Evolutionary conservation across 1,140 invertebrate genomes (phyloP).

Genomic region (Dufourea novaeangliae): DNA sequence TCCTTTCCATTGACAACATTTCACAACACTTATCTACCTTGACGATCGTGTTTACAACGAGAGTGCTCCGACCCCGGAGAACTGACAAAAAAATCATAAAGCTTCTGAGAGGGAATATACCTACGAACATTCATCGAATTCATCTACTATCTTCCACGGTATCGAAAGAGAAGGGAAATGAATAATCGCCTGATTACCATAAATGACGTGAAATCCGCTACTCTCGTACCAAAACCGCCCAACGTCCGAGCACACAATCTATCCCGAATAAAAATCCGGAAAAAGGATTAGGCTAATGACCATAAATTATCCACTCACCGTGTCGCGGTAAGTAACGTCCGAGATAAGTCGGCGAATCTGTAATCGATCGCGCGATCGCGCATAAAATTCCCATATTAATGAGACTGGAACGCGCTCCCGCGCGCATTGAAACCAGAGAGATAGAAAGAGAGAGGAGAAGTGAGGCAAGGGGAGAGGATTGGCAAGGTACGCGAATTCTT

Average conservation of each 20-base stretch:
- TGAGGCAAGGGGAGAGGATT: not conserved
- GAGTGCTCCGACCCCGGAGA: not conserved
- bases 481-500: not conserved
- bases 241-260: not conserved
- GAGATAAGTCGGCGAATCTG: slow-evolving; percentile 1
- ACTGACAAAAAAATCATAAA: not conserved
- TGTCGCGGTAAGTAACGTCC: not conserved
- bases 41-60: not conserved
- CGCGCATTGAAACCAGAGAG: not conserved
- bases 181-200: slow-evolving; percentile 25
- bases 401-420: slow-evolving; percentile 4
- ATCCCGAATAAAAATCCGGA: not conserved
- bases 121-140: not conserved
- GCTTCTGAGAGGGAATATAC: not conserved
- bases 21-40: not conserved
- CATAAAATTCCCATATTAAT: slow-evolving; percentile 21
- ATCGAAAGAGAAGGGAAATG: not conserved
- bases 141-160: not conserved
- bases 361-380: slow-evolving; percentile 6
- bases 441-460: not conserved
- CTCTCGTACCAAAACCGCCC: too few species aligned
- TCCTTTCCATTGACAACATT: too few species aligned
- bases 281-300: slow-evolving; percentile 12
- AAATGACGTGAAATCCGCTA: not conserved
- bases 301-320: slow-evolving; percentile 19